Evolutionary conservation across 2,113 vertebrate species (phyloP).

Genomic region (Coracopsis vasa): DNA sequence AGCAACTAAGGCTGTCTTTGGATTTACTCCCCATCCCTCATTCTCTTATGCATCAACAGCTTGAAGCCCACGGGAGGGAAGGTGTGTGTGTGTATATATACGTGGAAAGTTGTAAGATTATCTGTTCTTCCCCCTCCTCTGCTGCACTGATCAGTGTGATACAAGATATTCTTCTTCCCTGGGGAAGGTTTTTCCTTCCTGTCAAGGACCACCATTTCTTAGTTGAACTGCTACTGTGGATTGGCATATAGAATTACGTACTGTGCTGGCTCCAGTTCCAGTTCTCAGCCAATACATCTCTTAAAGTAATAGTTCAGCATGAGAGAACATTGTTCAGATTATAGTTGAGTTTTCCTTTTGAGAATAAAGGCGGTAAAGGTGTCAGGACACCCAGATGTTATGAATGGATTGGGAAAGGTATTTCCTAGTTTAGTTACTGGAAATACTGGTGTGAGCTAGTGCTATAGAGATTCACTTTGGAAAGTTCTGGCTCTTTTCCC

Average conservation of each 20-base stretch:
- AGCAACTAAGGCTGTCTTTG: not conserved
- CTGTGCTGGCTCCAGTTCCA: not conserved
- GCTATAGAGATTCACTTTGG: not conserved
- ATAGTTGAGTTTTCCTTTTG: not conserved
- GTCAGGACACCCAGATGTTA: not conserved
- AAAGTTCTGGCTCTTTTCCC: not conserved
- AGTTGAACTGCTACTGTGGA: not conserved
- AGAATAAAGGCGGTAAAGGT: not conserved
- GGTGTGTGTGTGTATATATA: not conserved
- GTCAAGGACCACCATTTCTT: not conserved
- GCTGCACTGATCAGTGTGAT: not conserved
- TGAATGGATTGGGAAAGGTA: not conserved
- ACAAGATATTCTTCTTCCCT: not conserved
- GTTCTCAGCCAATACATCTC: not conserved
- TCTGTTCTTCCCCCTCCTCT: not conserved
- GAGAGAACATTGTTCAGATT: not conserved
- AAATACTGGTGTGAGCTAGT: not conserved
- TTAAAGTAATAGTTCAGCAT: not conserved
- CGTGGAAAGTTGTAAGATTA: not conserved
- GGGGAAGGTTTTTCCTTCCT: not conserved
- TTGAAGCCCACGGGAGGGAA: not conserved
- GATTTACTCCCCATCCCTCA: not conserved
- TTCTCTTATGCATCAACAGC: not conserved
- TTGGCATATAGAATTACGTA: fast-evolving
- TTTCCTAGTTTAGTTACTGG: not conserved